Conservation (phyloP, 2,113 vertebrate species). For the Ictalurus furcatus region DNA sequence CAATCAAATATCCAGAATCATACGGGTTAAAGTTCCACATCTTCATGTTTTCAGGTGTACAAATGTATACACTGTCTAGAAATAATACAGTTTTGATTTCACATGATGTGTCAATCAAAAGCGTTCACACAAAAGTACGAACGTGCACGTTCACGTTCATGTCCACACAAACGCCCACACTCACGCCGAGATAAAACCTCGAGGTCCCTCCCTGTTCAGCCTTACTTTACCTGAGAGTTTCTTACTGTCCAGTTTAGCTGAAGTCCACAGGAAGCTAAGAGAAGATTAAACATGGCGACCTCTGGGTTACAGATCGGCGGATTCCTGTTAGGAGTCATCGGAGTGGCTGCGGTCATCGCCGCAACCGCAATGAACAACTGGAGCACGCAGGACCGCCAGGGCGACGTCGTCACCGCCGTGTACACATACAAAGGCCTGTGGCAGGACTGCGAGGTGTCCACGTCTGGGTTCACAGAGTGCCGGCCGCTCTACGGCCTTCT, state of each 20-base stretch:
- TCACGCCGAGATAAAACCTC: slow-evolving; percentile 22
- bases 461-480: slow-evolving; percentile 84
- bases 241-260: neutral
- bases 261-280: neutral
- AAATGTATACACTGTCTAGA: neutral
- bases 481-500: slow-evolving; percentile 86
- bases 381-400: slow-evolving; percentile 85
- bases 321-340: slow-evolving; percentile 64
- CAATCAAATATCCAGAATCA: neutral
- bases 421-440: slow-evolving; percentile 89
- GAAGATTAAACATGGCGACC: slow-evolving; percentile 72
- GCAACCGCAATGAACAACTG: slow-evolving; percentile 84
- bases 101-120: slow-evolving; percentile 42
- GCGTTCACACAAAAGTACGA: slow-evolving; percentile 32
- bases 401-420: slow-evolving; percentile 79
- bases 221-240: neutral
- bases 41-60: neutral
- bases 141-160: slow-evolving; percentile 13
- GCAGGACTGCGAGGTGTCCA: slow-evolving; percentile 84
- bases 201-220: slow-evolving; percentile 46
- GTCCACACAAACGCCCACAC: neutral
- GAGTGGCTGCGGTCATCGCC: slow-evolving; percentile 76
- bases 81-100: neutral
- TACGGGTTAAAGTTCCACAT: neutral
- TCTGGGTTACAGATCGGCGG: slow-evolving; percentile 77